Evolutionary conservation across 2,113 vertebrate species (phyloP), one percentile per base, ranked within the genome.

Genomic region (Sialia sialis): DNA sequence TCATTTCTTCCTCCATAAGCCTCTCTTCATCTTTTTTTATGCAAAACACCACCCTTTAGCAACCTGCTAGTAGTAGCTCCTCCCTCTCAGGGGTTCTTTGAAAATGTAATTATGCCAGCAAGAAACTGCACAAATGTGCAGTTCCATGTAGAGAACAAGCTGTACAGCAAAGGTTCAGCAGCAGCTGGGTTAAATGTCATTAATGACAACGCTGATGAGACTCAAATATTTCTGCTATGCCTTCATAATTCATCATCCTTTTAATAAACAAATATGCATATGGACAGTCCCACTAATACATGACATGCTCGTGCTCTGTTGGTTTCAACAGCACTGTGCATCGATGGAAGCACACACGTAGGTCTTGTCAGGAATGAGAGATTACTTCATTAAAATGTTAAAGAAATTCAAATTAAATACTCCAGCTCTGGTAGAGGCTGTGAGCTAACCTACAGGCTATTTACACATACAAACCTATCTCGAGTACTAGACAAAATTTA

Each of bases 311-410:
- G 3, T 15, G 19, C 32, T 30, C 27, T 27, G 27, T 20, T 38
- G 59, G 49, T 51, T 90, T 77, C 88, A 90, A 49, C 1, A 4
- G 56, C 83, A 70, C 54, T 76, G 59, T 23, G 82, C 67, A 80
- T 44, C 69, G 83, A 36, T n/a, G 32, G 44, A 90, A 91, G 59
- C 44, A 66, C 29, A 77, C 43, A 30, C 1, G 4, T 38, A 91
- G 29, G 55, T 74, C 89, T 90, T 89, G 89, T 92, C 91, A 96
- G 55, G 46, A 93, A 91, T 94, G 87, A 96, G 90, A 29, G 90
- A 96, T 86, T 80, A 83, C 92, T 94, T 95, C 88, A 96, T 96
- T 96, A 96, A 92, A 96, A 96, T 80, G 90, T 88, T 86, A 95
- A 92, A 95, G 90, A 92, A 94, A 96, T 96, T 92, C 86, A 93